Evolutionary conservation across 1,140 invertebrate species (phyloP).

Genomic region (Euwallacea fornicatus): DNA sequence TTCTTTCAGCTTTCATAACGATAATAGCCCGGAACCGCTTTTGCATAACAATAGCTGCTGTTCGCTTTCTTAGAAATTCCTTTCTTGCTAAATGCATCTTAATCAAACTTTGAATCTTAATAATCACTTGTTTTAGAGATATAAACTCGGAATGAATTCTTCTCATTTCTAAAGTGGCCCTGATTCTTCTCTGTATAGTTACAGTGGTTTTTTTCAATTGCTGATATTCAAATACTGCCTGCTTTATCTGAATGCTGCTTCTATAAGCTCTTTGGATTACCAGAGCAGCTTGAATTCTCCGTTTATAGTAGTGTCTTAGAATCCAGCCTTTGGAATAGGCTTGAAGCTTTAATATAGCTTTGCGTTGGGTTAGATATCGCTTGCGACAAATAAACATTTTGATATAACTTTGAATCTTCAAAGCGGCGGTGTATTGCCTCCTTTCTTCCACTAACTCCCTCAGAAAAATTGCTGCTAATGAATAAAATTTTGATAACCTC

Average conservation of each 20-base stretch:
- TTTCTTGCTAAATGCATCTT: too few relatives aligned
- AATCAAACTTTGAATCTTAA: too few relatives aligned
- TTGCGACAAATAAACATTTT: constrained; percentile 50
- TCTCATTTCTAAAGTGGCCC: constrained; percentile 34
- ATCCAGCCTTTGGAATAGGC: constrained; percentile 49
- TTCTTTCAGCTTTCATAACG: too few relatives aligned
- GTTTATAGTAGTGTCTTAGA: constrained; percentile 42
- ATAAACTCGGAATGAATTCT: too few relatives aligned
- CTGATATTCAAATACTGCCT: constrained; percentile 38
- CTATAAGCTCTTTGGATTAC: constrained; percentile 42
- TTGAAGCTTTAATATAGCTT: constrained; percentile 39
- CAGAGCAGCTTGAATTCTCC: constrained; percentile 33
- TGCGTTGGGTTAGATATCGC: constrained; percentile 40
- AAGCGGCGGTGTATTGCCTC: constrained; percentile 37
- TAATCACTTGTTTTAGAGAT: too few relatives aligned
- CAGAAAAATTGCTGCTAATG: constrained; percentile 4
- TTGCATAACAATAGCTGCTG: too few relatives aligned
- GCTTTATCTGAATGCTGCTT: constrained; percentile 22
- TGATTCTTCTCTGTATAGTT: constrained; percentile 32
- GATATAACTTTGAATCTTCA: constrained; percentile 50
- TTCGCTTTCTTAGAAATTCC: too few relatives aligned
- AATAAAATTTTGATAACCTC: constrained; percentile 20
- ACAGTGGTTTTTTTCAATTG: constrained; percentile 38
- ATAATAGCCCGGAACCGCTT: too few relatives aligned
- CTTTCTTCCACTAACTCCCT: constrained; percentile 7